phyloP scores from a whole-genome alignment of 2,113 vertebrate species.

The Cyprinodon variegatus region DNA sequence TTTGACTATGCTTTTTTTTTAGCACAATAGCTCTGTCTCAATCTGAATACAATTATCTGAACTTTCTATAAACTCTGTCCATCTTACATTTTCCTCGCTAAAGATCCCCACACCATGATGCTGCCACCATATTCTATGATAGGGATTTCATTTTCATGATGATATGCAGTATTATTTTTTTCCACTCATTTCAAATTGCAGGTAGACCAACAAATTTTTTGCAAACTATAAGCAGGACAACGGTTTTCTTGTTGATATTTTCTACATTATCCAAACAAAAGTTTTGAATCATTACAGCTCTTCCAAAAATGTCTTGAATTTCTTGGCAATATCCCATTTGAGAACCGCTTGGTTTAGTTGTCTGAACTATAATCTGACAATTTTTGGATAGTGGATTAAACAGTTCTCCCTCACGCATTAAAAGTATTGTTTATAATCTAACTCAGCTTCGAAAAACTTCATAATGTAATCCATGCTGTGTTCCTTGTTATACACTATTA shows the following conservation, averaged over 20 bases:
- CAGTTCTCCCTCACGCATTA: too few relatives aligned
- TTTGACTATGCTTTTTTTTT: neutral
- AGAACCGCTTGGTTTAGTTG: neutral
- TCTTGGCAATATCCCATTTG: neutral
- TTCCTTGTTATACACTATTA: too few relatives aligned
- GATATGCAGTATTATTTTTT: neutral
- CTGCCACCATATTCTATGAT: neutral
- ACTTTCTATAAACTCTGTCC: neutral
- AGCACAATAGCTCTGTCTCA: neutral
- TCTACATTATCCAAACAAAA: neutral
- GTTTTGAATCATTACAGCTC: neutral
- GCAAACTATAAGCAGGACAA: neutral
- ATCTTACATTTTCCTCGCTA: slow-evolving; percentile 1
- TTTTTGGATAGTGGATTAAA: too few relatives aligned
- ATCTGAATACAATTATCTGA: neutral
- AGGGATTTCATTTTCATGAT: neutral
- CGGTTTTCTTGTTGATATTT: neutral
- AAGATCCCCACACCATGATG: neutral
- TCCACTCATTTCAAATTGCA: neutral
- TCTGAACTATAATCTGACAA: too few relatives aligned
- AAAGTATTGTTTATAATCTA: too few relatives aligned
- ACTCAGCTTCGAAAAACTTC: too few relatives aligned
- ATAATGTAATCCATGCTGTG: too few relatives aligned
- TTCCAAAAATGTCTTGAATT: neutral
- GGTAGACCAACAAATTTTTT: neutral